phyloP scores from a whole-genome alignment of 2,113 vertebrate genomes.

The Agelaius phoeniceus region DNA sequence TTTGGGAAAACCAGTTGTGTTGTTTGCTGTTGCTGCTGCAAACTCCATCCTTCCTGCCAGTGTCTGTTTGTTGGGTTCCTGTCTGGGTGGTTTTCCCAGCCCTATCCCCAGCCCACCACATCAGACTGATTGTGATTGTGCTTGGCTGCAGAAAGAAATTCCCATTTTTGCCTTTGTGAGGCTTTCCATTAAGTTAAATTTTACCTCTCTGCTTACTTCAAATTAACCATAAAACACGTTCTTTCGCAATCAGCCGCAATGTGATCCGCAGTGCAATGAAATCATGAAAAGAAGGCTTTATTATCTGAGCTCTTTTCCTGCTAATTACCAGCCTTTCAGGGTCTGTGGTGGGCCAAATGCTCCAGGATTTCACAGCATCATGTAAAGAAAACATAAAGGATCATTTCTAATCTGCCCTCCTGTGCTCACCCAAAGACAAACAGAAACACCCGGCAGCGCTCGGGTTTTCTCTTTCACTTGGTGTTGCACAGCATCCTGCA shows the following conservation, averaged over 20 bases:
- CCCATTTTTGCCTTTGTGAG: neutral
- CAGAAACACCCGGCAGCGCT: neutral
- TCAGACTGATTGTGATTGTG: rapidly evolving
- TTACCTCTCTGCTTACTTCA: slow-evolving; percentile 43
- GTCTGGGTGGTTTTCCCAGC: neutral
- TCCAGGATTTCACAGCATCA: neutral
- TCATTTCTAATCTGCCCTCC: neutral
- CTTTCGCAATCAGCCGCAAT: neutral
- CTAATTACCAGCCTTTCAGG: slow-evolving; percentile 41
- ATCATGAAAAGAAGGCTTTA: neutral
- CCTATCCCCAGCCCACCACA: neutral
- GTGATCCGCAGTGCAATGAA: neutral
- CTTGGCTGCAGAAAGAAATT: neutral
- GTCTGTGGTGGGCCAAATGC: neutral
- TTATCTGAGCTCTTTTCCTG: neutral
- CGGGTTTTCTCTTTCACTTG: neutral
- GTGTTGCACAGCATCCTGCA: neutral
- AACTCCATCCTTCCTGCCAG: neutral
- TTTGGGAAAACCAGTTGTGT: neutral
- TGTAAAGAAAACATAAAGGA: slow-evolving; percentile 12
- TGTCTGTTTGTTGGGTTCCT: neutral
- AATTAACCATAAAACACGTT: slow-evolving; percentile 17
- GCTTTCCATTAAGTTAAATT: slow-evolving; percentile 41
- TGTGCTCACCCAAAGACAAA: neutral
- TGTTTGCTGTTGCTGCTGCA: neutral